Base-by-base conservation (phyloP, 2,797 vertebrate species). In the Sebastes vulpes region DNA sequence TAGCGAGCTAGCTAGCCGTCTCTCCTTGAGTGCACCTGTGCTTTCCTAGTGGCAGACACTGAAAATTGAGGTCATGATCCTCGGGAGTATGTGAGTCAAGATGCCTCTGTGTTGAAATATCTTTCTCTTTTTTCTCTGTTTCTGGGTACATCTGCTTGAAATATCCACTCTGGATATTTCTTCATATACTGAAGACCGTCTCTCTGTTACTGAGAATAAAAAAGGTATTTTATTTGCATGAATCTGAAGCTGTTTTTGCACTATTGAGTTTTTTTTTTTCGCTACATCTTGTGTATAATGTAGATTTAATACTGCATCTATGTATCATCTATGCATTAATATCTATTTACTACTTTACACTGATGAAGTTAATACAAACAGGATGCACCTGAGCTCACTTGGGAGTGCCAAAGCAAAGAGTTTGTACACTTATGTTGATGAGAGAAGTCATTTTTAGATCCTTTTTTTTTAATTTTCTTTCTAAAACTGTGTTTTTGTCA, bases 1-100 rank as follows among this genome's bases (percentile, higher is more conserved):
- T 80, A 88, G 86, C 87, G 29, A 66, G 87, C 90, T 72, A 75
- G 86, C 88, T 84, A 79, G 86, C 84, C 71, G 4, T 73, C 83
- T 84, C 86, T 83, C 85, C 80, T 79, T 80, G 84, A 91, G 78
- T 82, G 91, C 91, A 90, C 92, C 91, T 92, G 86, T 72, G 88
- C 89, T 90, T 89, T 92, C 89, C 81, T 81, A 23, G 85, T 85
- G 86, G 88, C 88, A 86, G 88, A 84, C 83, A 53, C 85, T 59
- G 92, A 87, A 94, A 93, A 95, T 94, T 94, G 95, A 94, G 94
- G 93, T 94, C 87, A 73, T 71, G 93, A 93, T 80, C 93, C 88
- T 81, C 21, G 31, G 75, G 89, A 87, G 86, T 82, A 25, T 84
- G 81, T 69, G 89, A 90, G 89, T 90, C 86, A 80, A 87, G 90